Conservation (phyloP, 2,113 vertebrate species). For the Oryctolagus cuniculus region mOryCun1.1 NC_091453.1:25423501-25424000, state of each 20-base stretch:
- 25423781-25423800: neutral
- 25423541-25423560: neutral
- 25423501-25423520: neutral
- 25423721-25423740: neutral
- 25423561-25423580: neutral
- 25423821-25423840: neutral
- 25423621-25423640: neutral
- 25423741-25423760: neutral
- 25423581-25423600: conserved; percentile 24
- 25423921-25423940: neutral
- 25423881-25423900: neutral
- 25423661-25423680: conserved; percentile 61
- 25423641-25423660: conserved; percentile 47
- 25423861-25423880: neutral
- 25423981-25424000: neutral
- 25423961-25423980: conserved; percentile 2
- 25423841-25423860: neutral
- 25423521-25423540: conserved; percentile 39
- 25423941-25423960: neutral
- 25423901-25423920: neutral
- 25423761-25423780: neutral
- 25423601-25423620: conserved; percentile 53
- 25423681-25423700: conserved; percentile 49
- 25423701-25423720: neutral
- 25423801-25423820: neutral